phyloP scores from a whole-genome alignment of 2,888 invertebrate genomes.

The Carcina quercana region DNA sequence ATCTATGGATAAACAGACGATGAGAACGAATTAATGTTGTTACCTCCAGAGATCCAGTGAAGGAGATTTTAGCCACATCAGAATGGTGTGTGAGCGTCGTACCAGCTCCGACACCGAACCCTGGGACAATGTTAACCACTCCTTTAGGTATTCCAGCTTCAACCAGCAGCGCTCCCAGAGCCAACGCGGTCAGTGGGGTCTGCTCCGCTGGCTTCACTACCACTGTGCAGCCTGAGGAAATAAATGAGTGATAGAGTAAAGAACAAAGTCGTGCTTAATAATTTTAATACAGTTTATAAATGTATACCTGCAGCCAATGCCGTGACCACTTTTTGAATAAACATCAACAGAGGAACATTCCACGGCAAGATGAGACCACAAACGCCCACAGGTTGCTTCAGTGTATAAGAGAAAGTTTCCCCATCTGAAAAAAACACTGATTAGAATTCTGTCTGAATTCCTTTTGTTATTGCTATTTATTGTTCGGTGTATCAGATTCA shows the following conservation, averaged over 20 bases:
- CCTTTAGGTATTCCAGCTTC: conserved; percentile 95
- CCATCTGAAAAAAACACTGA: conserved; percentile 74
- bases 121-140: conserved; percentile 94
- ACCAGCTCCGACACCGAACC: conserved; percentile 88
- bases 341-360: conserved; percentile 82
- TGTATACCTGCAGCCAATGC: conserved; percentile 78
- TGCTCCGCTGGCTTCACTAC: conserved; percentile 97
- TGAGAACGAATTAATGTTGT: too few species aligned
- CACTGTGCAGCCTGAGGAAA: conserved; percentile 82
- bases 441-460: background rate
- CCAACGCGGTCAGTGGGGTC: conserved; percentile 93
- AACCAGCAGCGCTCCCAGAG: conserved; percentile 86
- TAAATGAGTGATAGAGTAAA: background rate
- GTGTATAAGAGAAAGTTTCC: conserved; percentile 84
- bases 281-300: conserved; percentile 76
- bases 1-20: too few species aligned
- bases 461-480: background rate
- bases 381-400: conserved; percentile 91
- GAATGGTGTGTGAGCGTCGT: conserved; percentile 82
- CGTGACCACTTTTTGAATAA: conserved; percentile 93
- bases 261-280: background rate
- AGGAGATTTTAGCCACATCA: conserved; percentile 91
- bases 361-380: conserved; percentile 87
- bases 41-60: conserved; percentile 72
- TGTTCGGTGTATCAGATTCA: background rate